These are phyloP conservation scores for Aplidium turbinatum DNA, from an alignment of 23 tunicate genomes.

Conservation along the genomic window DNA sequence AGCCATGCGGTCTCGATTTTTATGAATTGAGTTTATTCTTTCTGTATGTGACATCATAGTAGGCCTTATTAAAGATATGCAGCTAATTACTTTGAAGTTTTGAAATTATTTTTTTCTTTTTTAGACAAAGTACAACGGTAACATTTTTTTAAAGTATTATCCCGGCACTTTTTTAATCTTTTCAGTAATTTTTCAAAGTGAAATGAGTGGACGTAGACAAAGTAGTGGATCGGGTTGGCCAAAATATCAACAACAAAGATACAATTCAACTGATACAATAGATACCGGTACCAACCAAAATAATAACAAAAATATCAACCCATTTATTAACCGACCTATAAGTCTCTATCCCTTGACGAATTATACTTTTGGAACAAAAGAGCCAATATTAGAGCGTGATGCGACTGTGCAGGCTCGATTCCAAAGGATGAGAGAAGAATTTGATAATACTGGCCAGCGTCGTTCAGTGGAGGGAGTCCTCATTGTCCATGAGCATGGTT, in stretches of 20 bases:
- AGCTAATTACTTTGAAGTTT: too few relatives aligned
- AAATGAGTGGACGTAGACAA: constrained; percentile 66
- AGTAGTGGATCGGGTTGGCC: constrained; percentile 91
- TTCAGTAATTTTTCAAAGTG: neutral
- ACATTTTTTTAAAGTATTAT: too few relatives aligned
- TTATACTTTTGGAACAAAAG: constrained; percentile 98
- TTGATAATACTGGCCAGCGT: constrained; percentile 87
- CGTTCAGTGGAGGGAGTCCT: constrained; percentile 97
- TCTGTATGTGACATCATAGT: too few relatives aligned
- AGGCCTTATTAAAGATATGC: too few relatives aligned
- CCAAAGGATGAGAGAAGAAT: constrained; percentile 96
- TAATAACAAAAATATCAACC: constrained; percentile 3
- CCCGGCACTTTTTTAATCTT: too few relatives aligned
- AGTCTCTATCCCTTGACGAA: constrained; percentile 91
- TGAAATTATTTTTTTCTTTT: too few relatives aligned
- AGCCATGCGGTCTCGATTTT: too few relatives aligned
- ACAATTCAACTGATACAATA: constrained; percentile 17
- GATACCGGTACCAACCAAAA: constrained; percentile 34
- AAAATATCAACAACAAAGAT: constrained; percentile 50
- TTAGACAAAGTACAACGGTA: too few relatives aligned
- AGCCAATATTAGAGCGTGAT: constrained; percentile 87
- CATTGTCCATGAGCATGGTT: constrained; percentile 98
- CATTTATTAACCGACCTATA: constrained; percentile 50
- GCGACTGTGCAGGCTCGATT: constrained; percentile 77
- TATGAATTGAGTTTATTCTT: too few relatives aligned